Conservation (phyloP, 1,140 invertebrate species). For the Cardiocondyla obscurior region DNA sequence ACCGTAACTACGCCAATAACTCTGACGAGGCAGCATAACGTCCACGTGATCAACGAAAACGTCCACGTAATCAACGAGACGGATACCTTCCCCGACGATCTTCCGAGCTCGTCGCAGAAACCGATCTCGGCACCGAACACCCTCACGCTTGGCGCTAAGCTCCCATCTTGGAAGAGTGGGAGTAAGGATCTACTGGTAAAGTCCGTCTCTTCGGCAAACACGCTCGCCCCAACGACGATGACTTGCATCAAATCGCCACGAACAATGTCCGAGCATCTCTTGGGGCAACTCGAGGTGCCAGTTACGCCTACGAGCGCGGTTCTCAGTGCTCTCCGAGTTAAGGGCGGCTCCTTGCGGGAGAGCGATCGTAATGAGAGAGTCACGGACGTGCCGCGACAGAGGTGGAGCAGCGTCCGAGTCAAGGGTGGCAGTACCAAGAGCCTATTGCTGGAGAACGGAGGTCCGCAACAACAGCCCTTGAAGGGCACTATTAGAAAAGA, state of each 20-base stretch:
- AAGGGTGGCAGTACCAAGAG: slow-evolving; percentile 82
- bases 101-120: slow-evolving; percentile 35
- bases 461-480: slow-evolving; percentile 73
- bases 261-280: slow-evolving; percentile 82
- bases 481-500: slow-evolving; percentile 79
- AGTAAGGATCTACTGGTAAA: slow-evolving; percentile 77
- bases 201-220: slow-evolving; percentile 79
- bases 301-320: slow-evolving; percentile 67
- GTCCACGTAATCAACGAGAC: slow-evolving; percentile 38
- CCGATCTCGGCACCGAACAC: slow-evolving; percentile 63
- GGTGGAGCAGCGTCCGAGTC: slow-evolving; percentile 82
- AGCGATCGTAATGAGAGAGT: slow-evolving; percentile 69
- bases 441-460: slow-evolving; percentile 81
- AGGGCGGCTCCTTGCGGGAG: slow-evolving; percentile 77
- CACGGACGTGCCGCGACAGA: slow-evolving; percentile 75
- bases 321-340: slow-evolving; percentile 73
- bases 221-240: slow-evolving; percentile 80
- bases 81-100: slow-evolving; percentile 12
- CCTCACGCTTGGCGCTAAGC: slow-evolving; percentile 68
- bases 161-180: slow-evolving; percentile 72
- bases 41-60: slow-evolving; percentile 49
- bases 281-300: slow-evolving; percentile 78
- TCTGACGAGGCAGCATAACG: slow-evolving; percentile 18
- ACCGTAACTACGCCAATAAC: neutral
- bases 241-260: slow-evolving; percentile 82